Evolutionary conservation across 2,888 invertebrate genomes (phyloP).

Genomic region (Eulithis prunata): DNA sequence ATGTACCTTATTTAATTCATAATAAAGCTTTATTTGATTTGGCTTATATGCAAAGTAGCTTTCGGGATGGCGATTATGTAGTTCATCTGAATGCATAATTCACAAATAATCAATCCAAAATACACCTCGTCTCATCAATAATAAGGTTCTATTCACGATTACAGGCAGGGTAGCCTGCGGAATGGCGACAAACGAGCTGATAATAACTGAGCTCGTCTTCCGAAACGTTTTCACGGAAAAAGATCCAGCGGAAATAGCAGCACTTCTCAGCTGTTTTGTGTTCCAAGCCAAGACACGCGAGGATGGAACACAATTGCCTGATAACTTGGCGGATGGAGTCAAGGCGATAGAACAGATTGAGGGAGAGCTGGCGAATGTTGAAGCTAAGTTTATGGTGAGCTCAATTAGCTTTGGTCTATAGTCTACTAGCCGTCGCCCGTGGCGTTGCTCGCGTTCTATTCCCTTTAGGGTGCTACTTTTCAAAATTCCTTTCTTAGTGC

Average conservation of each 20-base stretch:
- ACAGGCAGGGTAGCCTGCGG: slow-evolving; percentile 74
- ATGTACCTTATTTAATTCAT: too few relatives aligned
- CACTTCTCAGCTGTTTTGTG: slow-evolving; percentile 95
- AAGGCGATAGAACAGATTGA: slow-evolving; percentile 88
- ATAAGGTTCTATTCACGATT: neutral
- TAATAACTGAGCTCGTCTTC: slow-evolving; percentile 97
- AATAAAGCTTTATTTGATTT: too few relatives aligned
- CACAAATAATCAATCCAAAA: neutral
- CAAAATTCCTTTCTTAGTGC: too few relatives aligned
- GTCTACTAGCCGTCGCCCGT: too few relatives aligned
- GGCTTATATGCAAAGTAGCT: too few relatives aligned
- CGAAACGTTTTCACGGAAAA: slow-evolving; percentile 94
- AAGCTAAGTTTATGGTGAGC: slow-evolving; percentile 85
- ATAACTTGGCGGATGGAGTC: slow-evolving; percentile 86
- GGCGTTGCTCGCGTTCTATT: too few relatives aligned
- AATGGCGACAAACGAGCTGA: slow-evolving; percentile 89
- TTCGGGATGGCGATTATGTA: too few relatives aligned
- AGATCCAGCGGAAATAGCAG: slow-evolving; percentile 96
- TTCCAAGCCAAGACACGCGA: slow-evolving; percentile 92
- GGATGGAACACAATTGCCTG: slow-evolving; percentile 81
- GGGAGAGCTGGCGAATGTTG: slow-evolving; percentile 86
- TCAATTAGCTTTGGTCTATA: too few relatives aligned
- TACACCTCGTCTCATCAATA: neutral
- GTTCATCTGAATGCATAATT: too few relatives aligned
- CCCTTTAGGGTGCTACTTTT: too few relatives aligned